A percentile compares a stretch with the other conserved stretches of the same genome.
phyloP scores from a whole-genome alignment of 92 coral and sea anemone species.

The Porites rus region DNA sequence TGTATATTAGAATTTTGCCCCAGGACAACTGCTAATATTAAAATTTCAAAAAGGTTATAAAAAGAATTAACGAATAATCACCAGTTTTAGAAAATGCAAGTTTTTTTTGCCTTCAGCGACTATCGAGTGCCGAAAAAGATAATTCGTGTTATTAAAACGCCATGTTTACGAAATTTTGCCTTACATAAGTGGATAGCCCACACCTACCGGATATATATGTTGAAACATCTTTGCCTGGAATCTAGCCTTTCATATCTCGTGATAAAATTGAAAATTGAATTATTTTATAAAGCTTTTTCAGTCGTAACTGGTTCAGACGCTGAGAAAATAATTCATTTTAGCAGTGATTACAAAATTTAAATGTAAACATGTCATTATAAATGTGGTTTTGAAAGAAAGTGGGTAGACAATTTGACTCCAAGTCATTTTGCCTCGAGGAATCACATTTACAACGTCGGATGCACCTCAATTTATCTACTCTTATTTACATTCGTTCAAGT shows the following conservation, averaged over 20 bases:
- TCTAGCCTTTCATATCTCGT: slow-evolving; percentile 23
- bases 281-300: slow-evolving; percentile 32
- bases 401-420: slow-evolving; percentile 51
- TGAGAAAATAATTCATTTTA: slow-evolving; percentile 39
- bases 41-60: not conserved
- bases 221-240: slow-evolving; percentile 27
- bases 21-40: not conserved
- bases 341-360: slow-evolving; percentile 17
- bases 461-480: slow-evolving; percentile 4
- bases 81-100: not conserved
- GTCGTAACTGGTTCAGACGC: slow-evolving; percentile 40
- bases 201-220: slow-evolving; percentile 38
- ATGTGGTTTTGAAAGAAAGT: slow-evolving; percentile 34
- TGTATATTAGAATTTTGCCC: not conserved
- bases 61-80: slow-evolving; percentile 17
- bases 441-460: slow-evolving; percentile 28
- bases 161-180: slow-evolving; percentile 21
- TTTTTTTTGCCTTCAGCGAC: slow-evolving; percentile 19
- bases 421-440: slow-evolving; percentile 45
- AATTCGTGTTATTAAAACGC: slow-evolving; percentile 35
- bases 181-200: slow-evolving; percentile 25
- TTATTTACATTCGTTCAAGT: slow-evolving; percentile 5
- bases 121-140: slow-evolving; percentile 31
- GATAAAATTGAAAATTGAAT: slow-evolving; percentile 33
- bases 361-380: slow-evolving; percentile 42